A percentile compares a stretch with the other conserved stretches of the same genome.
phyloP scores from a whole-genome alignment of 2,113 vertebrate genomes.

The Halcyon malimbica region DNA sequence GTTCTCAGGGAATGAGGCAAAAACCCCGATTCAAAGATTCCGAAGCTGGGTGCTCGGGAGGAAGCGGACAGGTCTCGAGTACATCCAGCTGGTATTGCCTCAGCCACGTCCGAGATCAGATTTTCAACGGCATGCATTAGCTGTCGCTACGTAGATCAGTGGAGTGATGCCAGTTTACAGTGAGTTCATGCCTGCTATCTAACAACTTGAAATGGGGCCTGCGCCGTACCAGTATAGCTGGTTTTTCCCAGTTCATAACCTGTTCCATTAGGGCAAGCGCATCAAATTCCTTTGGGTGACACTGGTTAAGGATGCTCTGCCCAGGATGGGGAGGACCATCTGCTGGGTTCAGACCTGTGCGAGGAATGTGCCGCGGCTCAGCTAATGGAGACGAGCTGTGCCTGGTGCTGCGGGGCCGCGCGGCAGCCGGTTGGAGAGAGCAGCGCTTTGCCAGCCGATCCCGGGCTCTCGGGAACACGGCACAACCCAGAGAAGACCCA shows the following conservation, averaged over 20 bases:
- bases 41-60: background rate
- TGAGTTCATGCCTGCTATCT: slow-evolving; percentile 29
- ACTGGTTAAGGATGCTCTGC: background rate
- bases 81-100: background rate
- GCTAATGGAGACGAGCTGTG: background rate
- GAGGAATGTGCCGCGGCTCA: background rate
- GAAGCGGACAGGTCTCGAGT: background rate
- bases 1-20: background rate
- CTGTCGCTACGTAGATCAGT: background rate
- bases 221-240: slow-evolving; percentile 17
- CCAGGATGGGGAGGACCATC: background rate
- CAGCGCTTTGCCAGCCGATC: fast-evolving
- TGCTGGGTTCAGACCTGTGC: background rate
- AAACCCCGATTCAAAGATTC: background rate
- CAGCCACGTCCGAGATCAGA: background rate
- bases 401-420: fast-evolving
- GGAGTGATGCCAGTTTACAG: background rate
- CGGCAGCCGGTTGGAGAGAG: background rate
- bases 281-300: slow-evolving; percentile 60
- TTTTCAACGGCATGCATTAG: background rate
- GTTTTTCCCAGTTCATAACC: slow-evolving; percentile 49
- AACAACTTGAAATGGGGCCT: background rate
- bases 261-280: slow-evolving; percentile 60
- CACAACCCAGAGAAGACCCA: background rate
- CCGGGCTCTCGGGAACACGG: fast-evolving